Percentiles rank a stretch among this genome's conserved stretches.
Evolutionary conservation across 1,140 invertebrate species (phyloP).

Genomic region (Musca domestica): DNA sequence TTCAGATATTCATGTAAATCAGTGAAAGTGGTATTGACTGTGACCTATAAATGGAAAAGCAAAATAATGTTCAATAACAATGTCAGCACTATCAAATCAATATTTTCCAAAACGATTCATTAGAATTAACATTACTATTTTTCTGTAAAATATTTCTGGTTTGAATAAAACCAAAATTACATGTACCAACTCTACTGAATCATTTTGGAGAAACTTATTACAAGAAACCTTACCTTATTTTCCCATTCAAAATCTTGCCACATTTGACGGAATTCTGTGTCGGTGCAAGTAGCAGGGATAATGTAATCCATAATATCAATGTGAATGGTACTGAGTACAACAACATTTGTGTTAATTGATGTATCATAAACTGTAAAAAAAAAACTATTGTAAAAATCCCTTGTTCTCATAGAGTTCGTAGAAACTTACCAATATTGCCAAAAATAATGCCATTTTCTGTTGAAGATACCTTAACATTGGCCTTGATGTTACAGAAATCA

Average conservation of each 20-base stretch:
- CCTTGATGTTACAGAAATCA: conserved; percentile 98
- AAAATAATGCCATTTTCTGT: conserved; percentile 99
- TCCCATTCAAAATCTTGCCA: conserved; percentile 99
- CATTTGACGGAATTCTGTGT: conserved; percentile 96
- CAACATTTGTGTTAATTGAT: conserved; percentile 90
- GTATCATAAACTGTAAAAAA: conserved; percentile 83
- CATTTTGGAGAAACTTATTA: no score
- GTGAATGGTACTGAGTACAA: conserved; percentile 98
- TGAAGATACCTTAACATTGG: conserved; percentile 91
- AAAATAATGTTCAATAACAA: conserved; percentile 16
- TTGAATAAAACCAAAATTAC: no score
- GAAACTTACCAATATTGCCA: conserved; percentile 92
- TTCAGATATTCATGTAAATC: conserved; percentile 91
- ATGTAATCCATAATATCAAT: conserved; percentile 99
- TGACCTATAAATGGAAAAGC: conserved; percentile 62
- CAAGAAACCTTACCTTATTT: conserved; percentile 75
- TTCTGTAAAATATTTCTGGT: no score
- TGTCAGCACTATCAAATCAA: conserved; percentile 1
- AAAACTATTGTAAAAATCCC: conserved; percentile 5
- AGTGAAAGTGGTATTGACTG: conserved; percentile 91
- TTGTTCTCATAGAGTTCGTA: not conserved
- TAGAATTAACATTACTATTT: no score
- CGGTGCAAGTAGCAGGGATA: conserved; percentile 91
- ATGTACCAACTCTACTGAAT: no score
- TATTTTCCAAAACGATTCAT: no score